Conservation (phyloP, 1,140 invertebrate genomes). For the Tribolium castaneum region DNA sequence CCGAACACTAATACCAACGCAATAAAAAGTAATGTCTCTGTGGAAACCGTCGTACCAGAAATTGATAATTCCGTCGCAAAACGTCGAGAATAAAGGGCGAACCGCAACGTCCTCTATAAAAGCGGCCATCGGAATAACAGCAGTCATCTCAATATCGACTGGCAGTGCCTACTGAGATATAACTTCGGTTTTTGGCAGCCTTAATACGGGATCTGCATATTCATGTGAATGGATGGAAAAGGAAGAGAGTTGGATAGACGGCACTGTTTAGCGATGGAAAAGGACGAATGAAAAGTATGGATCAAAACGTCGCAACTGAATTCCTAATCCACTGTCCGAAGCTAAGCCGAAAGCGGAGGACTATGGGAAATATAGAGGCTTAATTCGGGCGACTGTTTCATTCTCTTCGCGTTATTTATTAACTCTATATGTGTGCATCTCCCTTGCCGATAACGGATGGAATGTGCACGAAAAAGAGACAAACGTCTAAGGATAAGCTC, state of each 20-base stretch:
- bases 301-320: conserved; percentile 57
- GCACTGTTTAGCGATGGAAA: conserved; percentile 23
- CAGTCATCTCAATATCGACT: conserved; percentile 53
- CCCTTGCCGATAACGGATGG: not conserved
- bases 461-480: not conserved
- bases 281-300: conserved; percentile 49
- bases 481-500: not conserved
- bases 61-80: conserved; percentile 11
- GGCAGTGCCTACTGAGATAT: conserved; percentile 53
- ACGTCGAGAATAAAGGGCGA: not conserved
- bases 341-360: conserved; percentile 52
- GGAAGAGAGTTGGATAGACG: conserved; percentile 21
- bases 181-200: conserved; percentile 56
- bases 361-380: conserved; percentile 55
- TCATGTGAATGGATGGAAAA: conserved; percentile 49
- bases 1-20: conserved; percentile 40
- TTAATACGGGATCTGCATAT: conserved; percentile 55
- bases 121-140: conserved; percentile 32
- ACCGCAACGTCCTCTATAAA: conserved; percentile 21
- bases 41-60: conserved; percentile 10
- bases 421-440: conserved; percentile 41
- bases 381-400: conserved; percentile 50
- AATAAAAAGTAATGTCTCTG: conserved; percentile 45
- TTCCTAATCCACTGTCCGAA: conserved; percentile 58
- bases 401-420: conserved; percentile 45